Conservation (phyloP, 2,113 vertebrate genomes). For the Pygoscelis adeliae region DNA sequence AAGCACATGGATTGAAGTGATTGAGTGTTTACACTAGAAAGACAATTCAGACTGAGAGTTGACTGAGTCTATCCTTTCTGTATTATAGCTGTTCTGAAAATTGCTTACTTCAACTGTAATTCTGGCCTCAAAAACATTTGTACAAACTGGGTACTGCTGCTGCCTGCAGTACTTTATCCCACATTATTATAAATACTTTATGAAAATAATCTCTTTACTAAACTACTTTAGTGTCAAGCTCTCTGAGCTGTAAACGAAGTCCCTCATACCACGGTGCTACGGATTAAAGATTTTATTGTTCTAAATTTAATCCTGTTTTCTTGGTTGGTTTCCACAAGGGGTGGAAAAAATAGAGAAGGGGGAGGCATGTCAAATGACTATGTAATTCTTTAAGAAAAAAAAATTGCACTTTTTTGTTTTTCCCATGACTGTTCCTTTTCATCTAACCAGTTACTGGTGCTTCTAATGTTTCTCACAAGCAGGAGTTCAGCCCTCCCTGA, state of each 20-base stretch:
- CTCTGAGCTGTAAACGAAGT: slow-evolving; percentile 4
- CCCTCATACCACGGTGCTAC: not conserved
- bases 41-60: not conserved
- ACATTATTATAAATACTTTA: slow-evolving; percentile 30
- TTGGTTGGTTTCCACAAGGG: slow-evolving; percentile 31
- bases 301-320: slow-evolving; percentile 60
- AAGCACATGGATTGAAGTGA: not conserved
- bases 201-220: slow-evolving; percentile 55
- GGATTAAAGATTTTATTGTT: slow-evolving; percentile 58
- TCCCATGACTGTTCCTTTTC: not conserved
- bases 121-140: not conserved
- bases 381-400: not conserved
- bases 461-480: not conserved
- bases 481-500: not conserved
- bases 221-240: slow-evolving; percentile 25
- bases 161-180: slow-evolving; percentile 35
- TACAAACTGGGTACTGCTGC: not conserved
- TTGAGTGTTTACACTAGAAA: not conserved
- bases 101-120: not conserved
- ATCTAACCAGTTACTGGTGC: not conserved
- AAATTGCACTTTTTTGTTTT: not conserved
- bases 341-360: slow-evolving; percentile 32
- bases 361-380: not conserved
- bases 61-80: not conserved
- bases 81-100: not conserved